Conservation (phyloP, 2,113 vertebrate species). For the Ranitomeya imitator region DNA sequence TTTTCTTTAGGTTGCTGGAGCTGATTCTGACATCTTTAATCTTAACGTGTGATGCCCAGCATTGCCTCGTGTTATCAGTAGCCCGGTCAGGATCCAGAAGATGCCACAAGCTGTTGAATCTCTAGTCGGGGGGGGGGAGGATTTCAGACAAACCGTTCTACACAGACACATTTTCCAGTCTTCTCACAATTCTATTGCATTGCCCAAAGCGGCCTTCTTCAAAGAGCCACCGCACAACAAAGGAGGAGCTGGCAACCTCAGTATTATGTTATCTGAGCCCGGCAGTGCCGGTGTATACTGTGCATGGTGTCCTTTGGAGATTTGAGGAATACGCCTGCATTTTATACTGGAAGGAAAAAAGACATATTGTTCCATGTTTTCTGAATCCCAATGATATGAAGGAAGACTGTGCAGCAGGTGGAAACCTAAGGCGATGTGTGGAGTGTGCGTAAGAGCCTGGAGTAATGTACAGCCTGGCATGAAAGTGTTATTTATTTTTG, state of each 20-base stretch:
- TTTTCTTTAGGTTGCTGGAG: neutral
- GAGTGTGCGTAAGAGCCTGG: neutral
- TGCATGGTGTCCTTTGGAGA: constrained; percentile 8
- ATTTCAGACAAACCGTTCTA: neutral
- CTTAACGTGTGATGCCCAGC: neutral
- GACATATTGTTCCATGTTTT: neutral
- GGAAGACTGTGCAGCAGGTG: neutral
- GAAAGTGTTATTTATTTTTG: neutral
- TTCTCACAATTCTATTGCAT: constrained; percentile 5
- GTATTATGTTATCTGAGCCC: constrained; percentile 1
- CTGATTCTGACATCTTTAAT: neutral
- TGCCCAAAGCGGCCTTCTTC: constrained; percentile 11
- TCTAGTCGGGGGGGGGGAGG: neutral
- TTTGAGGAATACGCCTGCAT: neutral
- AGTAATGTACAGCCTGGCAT: neutral
- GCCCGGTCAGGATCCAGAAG: neutral
- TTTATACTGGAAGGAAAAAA: neutral
- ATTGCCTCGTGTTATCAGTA: neutral
- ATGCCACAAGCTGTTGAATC: neutral
- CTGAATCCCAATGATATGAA: neutral
- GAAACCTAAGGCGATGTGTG: neutral
- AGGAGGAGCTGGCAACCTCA: neutral
- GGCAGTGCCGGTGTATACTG: neutral
- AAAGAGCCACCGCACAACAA: constrained; percentile 23
- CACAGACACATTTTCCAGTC: constrained; percentile 22